Percentiles rank a stretch among this genome's conserved stretches.
Evolutionary conservation across 1,140 invertebrate genomes (phyloP).

Genomic region (Venturia canescens): DNA sequence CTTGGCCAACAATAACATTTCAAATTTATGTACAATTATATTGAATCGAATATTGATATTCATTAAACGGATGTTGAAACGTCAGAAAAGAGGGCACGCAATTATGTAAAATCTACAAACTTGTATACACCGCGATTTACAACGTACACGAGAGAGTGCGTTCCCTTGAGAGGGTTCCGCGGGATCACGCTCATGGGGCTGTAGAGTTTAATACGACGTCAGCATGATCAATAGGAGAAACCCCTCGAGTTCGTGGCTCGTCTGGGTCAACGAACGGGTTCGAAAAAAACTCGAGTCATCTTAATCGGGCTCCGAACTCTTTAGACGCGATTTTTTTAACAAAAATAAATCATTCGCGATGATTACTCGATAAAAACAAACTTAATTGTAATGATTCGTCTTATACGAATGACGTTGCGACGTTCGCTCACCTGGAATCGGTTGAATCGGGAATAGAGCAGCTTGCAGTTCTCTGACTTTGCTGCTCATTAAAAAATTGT

Average conservation of each 20-base stretch:
- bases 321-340: not conserved
- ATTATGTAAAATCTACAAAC: too few species aligned
- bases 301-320: too few species aligned
- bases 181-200: not conserved
- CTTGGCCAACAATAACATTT: too few species aligned
- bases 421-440: slow-evolving; percentile 71
- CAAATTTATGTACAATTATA: too few species aligned
- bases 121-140: too few species aligned
- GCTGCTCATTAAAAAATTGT: slow-evolving; percentile 57
- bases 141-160: not conserved
- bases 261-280: slow-evolving; percentile 79
- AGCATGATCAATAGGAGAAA: slow-evolving; percentile 26
- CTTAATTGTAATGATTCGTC: not conserved
- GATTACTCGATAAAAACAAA: not conserved
- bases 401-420: not conserved
- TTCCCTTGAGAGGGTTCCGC: not conserved
- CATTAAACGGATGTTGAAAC: too few species aligned
- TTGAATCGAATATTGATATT: too few species aligned
- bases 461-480: slow-evolving; percentile 80
- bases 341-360: not conserved
- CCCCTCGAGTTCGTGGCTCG: slow-evolving; percentile 69
- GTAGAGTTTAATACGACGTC: slow-evolving; percentile 11
- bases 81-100: too few species aligned
- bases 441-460: slow-evolving; percentile 78
- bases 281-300: not conserved